Conservation (phyloP, 1,140 invertebrate species). For the Penaeus chinensis region DNA sequence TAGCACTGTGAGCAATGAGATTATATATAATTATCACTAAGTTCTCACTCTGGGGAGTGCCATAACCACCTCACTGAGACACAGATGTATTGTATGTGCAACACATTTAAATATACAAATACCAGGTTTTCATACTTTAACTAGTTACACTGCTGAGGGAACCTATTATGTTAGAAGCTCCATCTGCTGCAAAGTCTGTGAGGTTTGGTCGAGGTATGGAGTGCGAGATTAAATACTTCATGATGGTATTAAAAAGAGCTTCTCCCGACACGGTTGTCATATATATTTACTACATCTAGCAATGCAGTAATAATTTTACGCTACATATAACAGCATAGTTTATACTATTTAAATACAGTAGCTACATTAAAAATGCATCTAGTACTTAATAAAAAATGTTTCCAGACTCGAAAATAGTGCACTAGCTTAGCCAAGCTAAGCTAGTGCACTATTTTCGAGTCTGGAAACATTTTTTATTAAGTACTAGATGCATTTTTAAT, state of each 20-base stretch:
- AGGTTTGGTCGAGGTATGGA: not conserved
- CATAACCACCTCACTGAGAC: not conserved
- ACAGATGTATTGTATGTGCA: constrained; percentile 2
- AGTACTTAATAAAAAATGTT: not conserved
- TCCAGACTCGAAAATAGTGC: constrained; percentile 1
- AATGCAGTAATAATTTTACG: not conserved
- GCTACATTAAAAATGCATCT: no score
- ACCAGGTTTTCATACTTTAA: not conserved
- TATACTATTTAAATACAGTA: no score
- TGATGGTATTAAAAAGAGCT: not conserved
- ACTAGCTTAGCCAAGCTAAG: no score
- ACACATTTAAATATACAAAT: constrained; percentile 5
- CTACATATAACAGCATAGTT: not conserved
- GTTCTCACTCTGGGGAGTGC: not conserved
- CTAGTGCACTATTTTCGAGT: not conserved
- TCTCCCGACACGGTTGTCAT: not conserved
- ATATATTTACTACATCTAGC: constrained; percentile 7
- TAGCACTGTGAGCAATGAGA: not conserved
- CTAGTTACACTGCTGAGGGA: not conserved
- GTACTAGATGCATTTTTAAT: not conserved
- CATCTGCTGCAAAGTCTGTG: not conserved
- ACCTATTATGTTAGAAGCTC: not conserved
- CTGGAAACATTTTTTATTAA: not conserved
- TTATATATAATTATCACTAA: not conserved
- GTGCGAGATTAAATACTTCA: not conserved